Percentiles rank a stretch among this genome's conserved stretches.
These are phyloP conservation scores for Onychorhynchus coronatus DNA, from an alignment of 2,113 vertebrate species.

Conservation along the genomic window DNA sequence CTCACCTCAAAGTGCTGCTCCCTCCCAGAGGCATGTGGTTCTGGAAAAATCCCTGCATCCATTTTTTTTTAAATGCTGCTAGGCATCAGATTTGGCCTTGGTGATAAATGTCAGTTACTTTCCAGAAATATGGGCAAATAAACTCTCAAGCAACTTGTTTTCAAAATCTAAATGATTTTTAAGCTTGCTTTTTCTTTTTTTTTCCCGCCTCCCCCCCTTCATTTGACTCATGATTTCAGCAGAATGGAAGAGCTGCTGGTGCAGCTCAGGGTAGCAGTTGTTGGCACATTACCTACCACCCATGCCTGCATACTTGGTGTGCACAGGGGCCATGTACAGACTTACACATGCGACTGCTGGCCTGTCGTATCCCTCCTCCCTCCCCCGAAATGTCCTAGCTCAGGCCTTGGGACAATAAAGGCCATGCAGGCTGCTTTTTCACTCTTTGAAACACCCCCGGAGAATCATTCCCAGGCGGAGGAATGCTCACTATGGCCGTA, in stretches of 20 bases:
- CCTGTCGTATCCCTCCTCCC: background rate
- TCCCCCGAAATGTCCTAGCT: constrained; percentile 57
- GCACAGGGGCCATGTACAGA: background rate
- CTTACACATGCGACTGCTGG: background rate
- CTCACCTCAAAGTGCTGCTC: background rate
- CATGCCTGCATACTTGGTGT: background rate
- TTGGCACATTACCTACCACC: constrained; percentile 22
- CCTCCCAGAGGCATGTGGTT: background rate
- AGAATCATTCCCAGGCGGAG: constrained; percentile 54
- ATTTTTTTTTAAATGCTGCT: background rate
- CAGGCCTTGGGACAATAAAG: constrained; percentile 49
- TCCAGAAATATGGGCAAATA: background rate
- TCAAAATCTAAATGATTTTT: background rate
- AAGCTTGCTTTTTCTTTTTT: background rate
- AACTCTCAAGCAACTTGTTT: background rate
- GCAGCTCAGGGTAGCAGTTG: constrained; percentile 14
- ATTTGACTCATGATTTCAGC: background rate
- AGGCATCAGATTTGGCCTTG: background rate
- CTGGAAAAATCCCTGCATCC: background rate
- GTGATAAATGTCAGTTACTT: background rate
- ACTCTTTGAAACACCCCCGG: constrained; percentile 64
- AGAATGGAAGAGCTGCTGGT: background rate
- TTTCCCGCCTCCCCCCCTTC: accelerated
- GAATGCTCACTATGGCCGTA: constrained; percentile 63
- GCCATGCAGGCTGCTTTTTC: constrained; percentile 46